phyloP scores from a whole-genome alignment of 2,888 invertebrate genomes.

The Luffia ferchaultella region DNA sequence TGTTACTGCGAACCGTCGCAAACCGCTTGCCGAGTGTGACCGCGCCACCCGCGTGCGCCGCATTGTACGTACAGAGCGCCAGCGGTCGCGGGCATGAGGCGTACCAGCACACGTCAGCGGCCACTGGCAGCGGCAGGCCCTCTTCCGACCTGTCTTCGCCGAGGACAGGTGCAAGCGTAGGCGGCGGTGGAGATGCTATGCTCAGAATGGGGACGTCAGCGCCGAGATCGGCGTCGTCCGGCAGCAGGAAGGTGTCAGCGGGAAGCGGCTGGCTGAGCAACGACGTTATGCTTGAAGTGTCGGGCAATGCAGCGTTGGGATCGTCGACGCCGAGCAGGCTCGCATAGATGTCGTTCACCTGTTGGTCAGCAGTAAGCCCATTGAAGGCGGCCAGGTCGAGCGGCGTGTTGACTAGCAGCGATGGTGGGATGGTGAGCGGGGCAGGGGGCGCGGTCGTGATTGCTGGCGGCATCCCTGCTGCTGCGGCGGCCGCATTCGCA shows the following conservation, averaged over 20 bases:
- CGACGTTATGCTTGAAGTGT: constrained; percentile 41
- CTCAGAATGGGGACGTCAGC: constrained; percentile 15
- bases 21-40: constrained; percentile 59
- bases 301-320: constrained; percentile 37
- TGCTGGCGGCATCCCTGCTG: constrained; percentile 17
- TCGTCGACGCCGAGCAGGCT: constrained; percentile 44
- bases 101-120: constrained; percentile 56
- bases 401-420: constrained; percentile 42
- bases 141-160: constrained; percentile 26
- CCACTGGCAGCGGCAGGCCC: constrained; percentile 32
- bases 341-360: constrained; percentile 49
- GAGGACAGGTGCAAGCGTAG: constrained; percentile 12
- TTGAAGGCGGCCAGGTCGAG: constrained; percentile 43
- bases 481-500: constrained; percentile 23
- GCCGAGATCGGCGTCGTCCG: constrained; percentile 34
- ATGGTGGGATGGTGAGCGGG: constrained; percentile 28
- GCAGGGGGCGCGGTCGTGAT: constrained; percentile 19
- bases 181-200: not conserved
- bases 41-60: constrained; percentile 64
- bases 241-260: constrained; percentile 32
- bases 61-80: constrained; percentile 63
- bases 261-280: constrained; percentile 40
- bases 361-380: constrained; percentile 44
- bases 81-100: constrained; percentile 68
- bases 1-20: constrained; percentile 55